Evolutionary conservation across 2,888 invertebrate species (phyloP), one percentile per base, ranked within the genome.

Genomic region (Neoitamus cyanurus): DNA sequence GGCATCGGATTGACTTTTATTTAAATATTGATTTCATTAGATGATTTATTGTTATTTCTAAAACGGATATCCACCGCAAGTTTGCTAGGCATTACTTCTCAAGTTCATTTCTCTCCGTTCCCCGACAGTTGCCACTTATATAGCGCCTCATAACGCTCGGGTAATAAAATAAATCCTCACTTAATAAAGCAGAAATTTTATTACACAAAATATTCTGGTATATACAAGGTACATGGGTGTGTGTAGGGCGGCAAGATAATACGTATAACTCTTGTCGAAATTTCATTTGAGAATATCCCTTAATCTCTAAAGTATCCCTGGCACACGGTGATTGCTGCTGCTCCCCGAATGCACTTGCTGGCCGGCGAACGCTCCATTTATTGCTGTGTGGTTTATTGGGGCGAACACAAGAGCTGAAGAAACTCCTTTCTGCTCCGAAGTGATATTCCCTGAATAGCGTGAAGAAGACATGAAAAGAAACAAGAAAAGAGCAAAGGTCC

Each of bases 271-370:
- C 78, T 58, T 31, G 34, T 58, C 20, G 78, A 84, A 85, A 85
- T 85, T 85, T 85, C 85, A 85, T 85, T 85, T 84, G 69, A 58
- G 83, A 82, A 84, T 84, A 85, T 85, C 84, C 85, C 83, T 83
- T 85, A 85, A 85, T 85, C 85, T 84, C 80, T 15, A 72, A 83
- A 84, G 85, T 84, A 85, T 85, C 84, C 82, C 15, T 28, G 69
- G 15, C 69, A 58, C 30, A 78, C 69, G 77, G 68, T 15, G 84
- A 58, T 69, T 78, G 78, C 42, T 78, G 73, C 70, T 25, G 69
- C 77, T 82, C 82, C 37, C n/a, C 30, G 58, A 80, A 80, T 80
- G 78, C 78, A 80, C 78, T 80, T 34, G 58, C 28, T 20, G 78
- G 28, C 36, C 77, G 20, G 58, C 20, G 58, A 58, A 58, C 78